A percentile compares a stretch with the other conserved stretches of the same genome.
phyloP scores from a whole-genome alignment of 2,888 invertebrate genomes.

The Leucophora obtusa region DNA sequence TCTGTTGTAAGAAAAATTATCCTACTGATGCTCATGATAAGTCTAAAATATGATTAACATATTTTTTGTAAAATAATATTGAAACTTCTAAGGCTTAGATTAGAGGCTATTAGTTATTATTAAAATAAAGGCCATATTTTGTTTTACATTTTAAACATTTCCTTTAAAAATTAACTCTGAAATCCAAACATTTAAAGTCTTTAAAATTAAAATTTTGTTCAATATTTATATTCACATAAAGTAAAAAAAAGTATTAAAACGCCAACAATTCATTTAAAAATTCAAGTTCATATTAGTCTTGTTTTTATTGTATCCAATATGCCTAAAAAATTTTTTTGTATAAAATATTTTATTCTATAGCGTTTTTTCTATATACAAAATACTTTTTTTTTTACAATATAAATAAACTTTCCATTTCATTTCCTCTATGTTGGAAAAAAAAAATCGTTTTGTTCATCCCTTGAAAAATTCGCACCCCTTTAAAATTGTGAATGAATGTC shows the following conservation, averaged over 20 bases:
- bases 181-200: neutral
- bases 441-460: slow-evolving; percentile 33
- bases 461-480: neutral
- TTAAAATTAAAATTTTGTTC: too few relatives aligned
- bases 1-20: too few relatives aligned
- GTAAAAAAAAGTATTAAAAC: neutral
- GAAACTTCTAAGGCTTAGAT: too few relatives aligned
- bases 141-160: too few relatives aligned
- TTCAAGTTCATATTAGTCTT: slow-evolving; percentile 43
- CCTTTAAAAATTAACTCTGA: too few relatives aligned
- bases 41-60: too few relatives aligned
- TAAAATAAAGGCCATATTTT: too few relatives aligned
- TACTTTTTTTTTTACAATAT: slow-evolving; percentile 27
- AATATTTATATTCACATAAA: too few relatives aligned
- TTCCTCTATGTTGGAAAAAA: slow-evolving; percentile 30
- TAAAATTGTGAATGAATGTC: slow-evolving; percentile 47
- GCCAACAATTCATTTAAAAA: slow-evolving; percentile 6
- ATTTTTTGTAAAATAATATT: too few relatives aligned
- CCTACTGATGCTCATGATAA: too few relatives aligned
- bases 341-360: slow-evolving; percentile 26
- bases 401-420: slow-evolving; percentile 61
- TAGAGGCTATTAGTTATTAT: too few relatives aligned
- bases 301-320: slow-evolving; percentile 18
- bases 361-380: neutral
- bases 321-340: slow-evolving; percentile 30